Base-by-base conservation (phyloP, 2,113 vertebrate genomes). In the Leptobrachium leishanense region DNA sequence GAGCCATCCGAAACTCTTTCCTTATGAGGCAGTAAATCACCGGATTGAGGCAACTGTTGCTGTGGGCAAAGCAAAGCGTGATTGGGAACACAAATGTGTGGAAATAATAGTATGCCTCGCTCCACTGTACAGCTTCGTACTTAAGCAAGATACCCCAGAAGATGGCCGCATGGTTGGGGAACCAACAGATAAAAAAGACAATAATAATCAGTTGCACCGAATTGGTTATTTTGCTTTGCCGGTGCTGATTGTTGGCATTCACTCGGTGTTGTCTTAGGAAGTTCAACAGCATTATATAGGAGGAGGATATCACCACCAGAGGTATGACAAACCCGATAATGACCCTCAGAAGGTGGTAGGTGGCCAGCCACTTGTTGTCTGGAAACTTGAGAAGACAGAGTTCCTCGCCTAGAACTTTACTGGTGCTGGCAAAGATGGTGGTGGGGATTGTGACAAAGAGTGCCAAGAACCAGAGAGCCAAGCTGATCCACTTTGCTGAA, bases 131-230 rank as follows among this genome's bases (percentile, higher is more conserved):
- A 77, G 91, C 71, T 84, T 94, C 91, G 40, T 92, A 92, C 79
- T 94, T 94, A 76, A 94, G 92, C 2, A 94, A 81, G 68, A 92
- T 89, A 1, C 93, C 91, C 93, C 93, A 94, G 54, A 93, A 75
- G 4, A 92, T 94, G 72, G 93, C 86, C 0, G 93, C 92, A 80
- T 94, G 93, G 82, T 94, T 94, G 50, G 93, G 93, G 74, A 94
- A 89, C 92, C 93, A 94, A 84, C 93, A 94, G 72, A 94, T 11
- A 83, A 94, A 94, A 76, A 94, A 94, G 63, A 91, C 90, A 20
- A 94, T 82, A 5, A 94, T 92, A 6, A 94, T 90, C 2, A 94
- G 86, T 72, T 90, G 91, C 72, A 94, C 87, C 0, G 91, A 94
- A 75, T 86, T 88, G 62, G 93, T 94, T 76, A 94, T 88, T 83